phyloP scores from a whole-genome alignment of 2,888 invertebrate genomes.

The Heliconius hortense region DNA sequence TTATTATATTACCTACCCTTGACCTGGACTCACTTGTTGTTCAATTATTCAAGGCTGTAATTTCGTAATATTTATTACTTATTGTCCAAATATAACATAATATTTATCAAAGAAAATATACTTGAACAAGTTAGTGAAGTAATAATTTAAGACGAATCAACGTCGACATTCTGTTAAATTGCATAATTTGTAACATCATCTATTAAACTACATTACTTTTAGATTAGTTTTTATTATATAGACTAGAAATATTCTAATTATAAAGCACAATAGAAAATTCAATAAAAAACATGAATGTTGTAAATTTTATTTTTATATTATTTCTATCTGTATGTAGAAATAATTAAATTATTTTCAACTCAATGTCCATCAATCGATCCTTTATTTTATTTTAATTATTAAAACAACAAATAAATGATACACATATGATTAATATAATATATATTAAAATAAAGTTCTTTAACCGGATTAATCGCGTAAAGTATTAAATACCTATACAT shows the following conservation, averaged over 20 bases:
- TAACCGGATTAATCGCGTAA: no score
- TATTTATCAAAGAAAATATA: neutral
- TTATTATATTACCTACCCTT: constrained; percentile 11
- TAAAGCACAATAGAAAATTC: neutral
- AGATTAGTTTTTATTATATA: neutral
- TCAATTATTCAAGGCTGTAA: constrained; percentile 13
- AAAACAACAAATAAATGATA: no score
- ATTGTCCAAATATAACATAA: neutral
- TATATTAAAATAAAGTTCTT: no score
- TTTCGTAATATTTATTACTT: constrained; percentile 2
- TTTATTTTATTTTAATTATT: no score
- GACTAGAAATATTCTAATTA: neutral
- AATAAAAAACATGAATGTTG: neutral
- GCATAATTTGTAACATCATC: no score
- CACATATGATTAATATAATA: no score
- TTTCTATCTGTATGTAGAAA: neutral
- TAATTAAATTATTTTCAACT: no score
- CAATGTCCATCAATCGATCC: no score
- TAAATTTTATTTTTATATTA: neutral
- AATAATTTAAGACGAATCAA: neutral
- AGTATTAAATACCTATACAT: no score
- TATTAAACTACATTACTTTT: no score
- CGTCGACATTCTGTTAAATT: neutral
- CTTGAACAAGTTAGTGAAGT: neutral
- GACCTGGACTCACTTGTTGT: constrained; percentile 4